Conservation (phyloP, 30 jellyfish, hydroid and myxozoan species). For the Aurelia sp. region DNA sequence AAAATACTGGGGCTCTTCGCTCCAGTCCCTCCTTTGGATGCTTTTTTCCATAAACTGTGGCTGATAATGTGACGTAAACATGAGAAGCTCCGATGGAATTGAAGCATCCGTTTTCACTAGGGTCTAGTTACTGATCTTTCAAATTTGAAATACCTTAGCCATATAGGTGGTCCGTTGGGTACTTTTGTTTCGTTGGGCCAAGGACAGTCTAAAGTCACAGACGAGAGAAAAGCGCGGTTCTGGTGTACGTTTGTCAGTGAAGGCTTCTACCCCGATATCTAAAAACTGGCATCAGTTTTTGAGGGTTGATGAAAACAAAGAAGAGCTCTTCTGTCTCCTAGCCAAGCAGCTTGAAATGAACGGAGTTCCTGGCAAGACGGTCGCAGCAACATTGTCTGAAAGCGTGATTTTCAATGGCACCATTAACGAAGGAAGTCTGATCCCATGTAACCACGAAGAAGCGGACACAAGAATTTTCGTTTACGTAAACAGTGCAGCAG, state of each 20-base stretch:
- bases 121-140: too few relatives aligned
- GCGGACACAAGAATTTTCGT: conserved; percentile 19
- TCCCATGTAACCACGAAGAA: conserved; percentile 27
- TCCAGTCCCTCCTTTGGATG: too few relatives aligned
- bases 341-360: not conserved
- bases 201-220: conserved; percentile 16
- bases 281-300: conserved; percentile 27
- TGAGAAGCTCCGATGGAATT: too few relatives aligned
- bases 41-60: too few relatives aligned
- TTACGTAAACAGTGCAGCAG: conserved; percentile 14
- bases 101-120: too few relatives aligned
- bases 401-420: not conserved
- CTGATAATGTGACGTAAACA: too few relatives aligned
- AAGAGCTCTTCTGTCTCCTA: conserved; percentile 22
- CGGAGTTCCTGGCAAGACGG: not conserved
- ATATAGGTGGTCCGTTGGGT: too few relatives aligned
- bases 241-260: conserved; percentile 55
- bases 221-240: conserved; percentile 48
- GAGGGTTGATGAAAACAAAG: conserved; percentile 32
- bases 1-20: too few relatives aligned
- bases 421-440: not conserved
- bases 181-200: too few relatives aligned
- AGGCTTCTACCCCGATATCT: not conserved
- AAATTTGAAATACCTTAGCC: too few relatives aligned
- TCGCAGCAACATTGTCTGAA: conserved; percentile 3